A percentile compares a stretch with the other conserved stretches of the same genome.
Conservation (phyloP, 2,797 vertebrate species). For the Manis javanica region DNA sequence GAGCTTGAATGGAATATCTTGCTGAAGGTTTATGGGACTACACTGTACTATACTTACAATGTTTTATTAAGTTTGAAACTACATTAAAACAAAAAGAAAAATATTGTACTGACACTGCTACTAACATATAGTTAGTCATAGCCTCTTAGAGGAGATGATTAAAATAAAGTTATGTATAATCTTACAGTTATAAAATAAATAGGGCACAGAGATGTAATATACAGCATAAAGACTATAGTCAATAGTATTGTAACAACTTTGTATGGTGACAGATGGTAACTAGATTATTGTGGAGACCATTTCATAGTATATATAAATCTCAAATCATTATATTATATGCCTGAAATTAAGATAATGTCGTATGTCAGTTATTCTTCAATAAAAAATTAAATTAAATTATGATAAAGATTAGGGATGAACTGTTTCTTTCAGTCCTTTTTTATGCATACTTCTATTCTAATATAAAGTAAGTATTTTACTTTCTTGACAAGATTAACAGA, state of each 20-base stretch:
- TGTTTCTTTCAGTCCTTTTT: not conserved
- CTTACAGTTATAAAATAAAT: too few species aligned
- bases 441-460: not conserved
- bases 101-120: not conserved
- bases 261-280: too few species aligned
- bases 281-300: too few species aligned
- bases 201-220: too few species aligned
- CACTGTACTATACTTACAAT: not conserved
- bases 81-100: not conserved
- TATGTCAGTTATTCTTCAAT: too few species aligned
- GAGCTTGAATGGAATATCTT: not conserved
- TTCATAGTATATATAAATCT: too few species aligned
- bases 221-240: too few species aligned
- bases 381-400: not conserved
- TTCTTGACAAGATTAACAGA: slow-evolving; percentile 13
- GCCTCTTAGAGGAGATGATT: not conserved
- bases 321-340: too few species aligned
- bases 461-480: not conserved
- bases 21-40: not conserved
- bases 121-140: not conserved
- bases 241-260: too few species aligned
- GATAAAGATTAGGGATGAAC: not conserved
- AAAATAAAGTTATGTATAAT: not conserved
- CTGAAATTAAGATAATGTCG: too few species aligned
- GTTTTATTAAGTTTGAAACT: not conserved